A percentile compares a stretch with the other conserved stretches of the same genome.
phyloP scores from a whole-genome alignment of 37 sponge, comb jelly and placozoan species.

The Diacarnus erythraeanus region DNA sequence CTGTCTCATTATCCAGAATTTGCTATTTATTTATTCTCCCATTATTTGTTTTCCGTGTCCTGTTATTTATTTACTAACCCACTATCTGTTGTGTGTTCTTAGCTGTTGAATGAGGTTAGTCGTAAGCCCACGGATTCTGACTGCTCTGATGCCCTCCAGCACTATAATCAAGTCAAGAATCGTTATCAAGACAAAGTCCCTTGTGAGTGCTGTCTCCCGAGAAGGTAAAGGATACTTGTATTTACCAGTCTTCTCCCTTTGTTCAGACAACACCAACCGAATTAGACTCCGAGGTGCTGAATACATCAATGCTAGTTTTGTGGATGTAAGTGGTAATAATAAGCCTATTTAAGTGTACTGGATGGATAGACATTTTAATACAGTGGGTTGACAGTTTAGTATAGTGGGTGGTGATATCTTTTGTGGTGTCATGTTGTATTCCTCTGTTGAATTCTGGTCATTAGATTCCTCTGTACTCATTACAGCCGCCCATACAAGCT shows the following conservation, averaged over 20 bases:
- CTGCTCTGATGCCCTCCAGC: constrained; percentile 42
- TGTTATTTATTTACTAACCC: too few species aligned
- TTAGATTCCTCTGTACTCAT: too few species aligned
- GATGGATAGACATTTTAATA: too few species aligned
- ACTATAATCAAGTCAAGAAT: constrained; percentile 68
- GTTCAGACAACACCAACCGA: constrained; percentile 30
- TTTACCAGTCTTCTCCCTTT: not conserved
- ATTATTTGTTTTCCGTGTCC: too few species aligned
- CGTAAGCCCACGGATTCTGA: constrained; percentile 35
- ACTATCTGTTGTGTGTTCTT: not conserved
- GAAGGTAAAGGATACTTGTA: not conserved
- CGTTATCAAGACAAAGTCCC: constrained; percentile 45
- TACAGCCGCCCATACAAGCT: too few species aligned
- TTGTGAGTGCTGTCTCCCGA: constrained; percentile 33
- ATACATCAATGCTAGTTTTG: constrained; percentile 82
- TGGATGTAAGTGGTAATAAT: constrained; percentile 82
- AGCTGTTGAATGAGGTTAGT: constrained; percentile 59
- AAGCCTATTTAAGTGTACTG: too few species aligned
- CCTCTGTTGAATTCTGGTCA: too few species aligned
- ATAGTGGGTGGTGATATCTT: too few species aligned
- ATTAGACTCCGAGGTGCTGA: constrained; percentile 34
- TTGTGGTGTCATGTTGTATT: too few species aligned
- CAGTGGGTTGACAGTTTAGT: too few species aligned
- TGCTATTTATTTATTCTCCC: not conserved
- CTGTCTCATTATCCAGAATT: not conserved